Evolutionary conservation across 1,140 invertebrate species (phyloP).

Genomic region (Papilio machaon): DNA sequence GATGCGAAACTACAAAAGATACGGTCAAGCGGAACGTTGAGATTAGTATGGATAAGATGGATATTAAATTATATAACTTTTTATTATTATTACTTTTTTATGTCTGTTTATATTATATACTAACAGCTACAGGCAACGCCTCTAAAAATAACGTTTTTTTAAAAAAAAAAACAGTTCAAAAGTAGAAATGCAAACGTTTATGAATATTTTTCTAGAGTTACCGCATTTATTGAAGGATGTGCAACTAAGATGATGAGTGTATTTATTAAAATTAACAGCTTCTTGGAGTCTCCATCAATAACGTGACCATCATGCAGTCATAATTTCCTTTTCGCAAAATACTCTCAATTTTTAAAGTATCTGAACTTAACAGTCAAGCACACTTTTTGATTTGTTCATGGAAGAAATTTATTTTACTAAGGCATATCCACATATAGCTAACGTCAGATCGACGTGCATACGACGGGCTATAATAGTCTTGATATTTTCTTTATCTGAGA

Average conservation of each 20-base stretch:
- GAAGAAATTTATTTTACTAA: background rate
- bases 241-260: background rate
- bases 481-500: conserved; percentile 78
- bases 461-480: conserved; percentile 75
- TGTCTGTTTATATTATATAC: background rate
- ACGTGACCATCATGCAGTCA: background rate
- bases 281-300: background rate
- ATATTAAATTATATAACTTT: background rate
- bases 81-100: background rate
- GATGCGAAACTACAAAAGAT: conserved; percentile 67
- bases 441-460: conserved; percentile 61
- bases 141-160: background rate
- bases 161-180: too few relatives aligned
- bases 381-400: background rate
- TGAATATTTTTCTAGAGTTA: background rate
- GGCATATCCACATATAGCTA: conserved; percentile 51
- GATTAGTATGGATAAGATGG: conserved; percentile 47
- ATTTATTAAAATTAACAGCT: background rate
- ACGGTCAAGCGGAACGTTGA: conserved; percentile 45
- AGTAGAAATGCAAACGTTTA: too few relatives aligned
- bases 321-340: too few relatives aligned
- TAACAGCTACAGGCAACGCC: background rate
- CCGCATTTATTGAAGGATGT: background rate
- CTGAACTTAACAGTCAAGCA: background rate
- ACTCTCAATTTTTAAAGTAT: too few relatives aligned